Base-by-base conservation (phyloP, 2,797 vertebrate species). In the Chromobotia macracanthus region DNA sequence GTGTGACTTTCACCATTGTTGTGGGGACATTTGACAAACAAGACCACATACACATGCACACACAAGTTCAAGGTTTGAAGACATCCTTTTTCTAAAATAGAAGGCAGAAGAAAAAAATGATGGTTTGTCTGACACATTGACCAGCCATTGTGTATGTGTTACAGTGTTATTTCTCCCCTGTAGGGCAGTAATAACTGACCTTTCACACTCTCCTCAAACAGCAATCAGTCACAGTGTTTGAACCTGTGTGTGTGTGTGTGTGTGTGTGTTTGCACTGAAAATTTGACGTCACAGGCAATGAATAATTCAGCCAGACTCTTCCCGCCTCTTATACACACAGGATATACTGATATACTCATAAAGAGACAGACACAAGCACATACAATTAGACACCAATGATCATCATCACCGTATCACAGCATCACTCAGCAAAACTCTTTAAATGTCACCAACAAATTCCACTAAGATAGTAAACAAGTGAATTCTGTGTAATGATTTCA, bases 271-370 rank as follows among this genome's bases (percentile, higher is more conserved):
- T 64, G 60, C 38, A 60, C 48, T 58, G 23, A 31, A 35, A 67
- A 77, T 46, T 77, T 77, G 65, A 77, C 38, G 55, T 58, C 56
- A 50, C 70, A 73, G 38, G 38, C 78, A 35, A 72, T 80, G 41
- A 67, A 66, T 48, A 68, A 68, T 58, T 74, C 71, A 75, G 25
- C 64, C 63, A 67, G 64, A 61, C 63, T 28, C 35, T 67, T 44
- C 72, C 38, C 6, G 38, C 38, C 46, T 63, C 64, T 60, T 58
- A 38, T 74, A 35, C 63, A 67, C 48, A 71, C 13, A 64, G 13
- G 48, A 65, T 53, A 70, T 61, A 75, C 56, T 41, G 7, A 41
- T 41, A 41, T 41, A 41, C 38, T 41, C 38, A 50, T 50, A 19
- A 9, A 63, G n/a, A 31, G 19, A 63, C 1, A 0, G 38, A 63